A percentile compares a stretch with the other conserved stretches of the same genome.
Evolutionary conservation across 1,140 invertebrate species (phyloP).

Genomic region (Drosophila murphyi): DNA sequence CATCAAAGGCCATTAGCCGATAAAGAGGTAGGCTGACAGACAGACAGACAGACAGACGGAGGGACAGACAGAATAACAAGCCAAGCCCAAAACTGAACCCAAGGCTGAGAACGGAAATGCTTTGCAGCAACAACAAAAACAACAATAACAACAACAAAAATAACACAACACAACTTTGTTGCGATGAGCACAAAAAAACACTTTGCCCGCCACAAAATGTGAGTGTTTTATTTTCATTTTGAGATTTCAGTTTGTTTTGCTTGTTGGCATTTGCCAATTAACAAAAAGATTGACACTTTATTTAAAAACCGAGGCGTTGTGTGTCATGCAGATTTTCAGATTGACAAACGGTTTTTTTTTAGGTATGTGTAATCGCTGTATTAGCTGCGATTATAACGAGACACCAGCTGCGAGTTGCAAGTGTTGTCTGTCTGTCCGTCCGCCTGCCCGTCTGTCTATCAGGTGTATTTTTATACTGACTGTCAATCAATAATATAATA

Average conservation of each 20-base stretch:
- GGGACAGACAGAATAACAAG: slow-evolving; percentile 32
- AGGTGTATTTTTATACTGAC: slow-evolving; percentile 31
- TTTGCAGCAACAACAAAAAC: slow-evolving; percentile 35
- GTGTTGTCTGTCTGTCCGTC: not conserved
- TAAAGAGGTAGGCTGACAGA: slow-evolving; percentile 36
- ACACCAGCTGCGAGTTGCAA: slow-evolving; percentile 23
- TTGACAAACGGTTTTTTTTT: slow-evolving; percentile 39
- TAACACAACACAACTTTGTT: not conserved
- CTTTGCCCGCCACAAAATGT: slow-evolving; percentile 18
- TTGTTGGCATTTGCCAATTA: slow-evolving; percentile 72
- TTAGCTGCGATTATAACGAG: slow-evolving; percentile 69
- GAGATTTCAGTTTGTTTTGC: slow-evolving; percentile 19
- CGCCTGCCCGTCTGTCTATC: not conserved
- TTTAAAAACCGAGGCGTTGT: slow-evolving; percentile 61
- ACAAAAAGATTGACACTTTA: slow-evolving; percentile 81
- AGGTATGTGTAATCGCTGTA: slow-evolving; percentile 65
- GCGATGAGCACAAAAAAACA: slow-evolving; percentile 26
- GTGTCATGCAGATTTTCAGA: slow-evolving; percentile 44
- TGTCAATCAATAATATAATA: slow-evolving; percentile 51
- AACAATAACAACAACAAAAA: slow-evolving; percentile 13
- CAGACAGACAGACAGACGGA: slow-evolving; percentile 1
- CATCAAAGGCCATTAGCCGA: slow-evolving; percentile 81
- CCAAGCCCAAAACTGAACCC: slow-evolving; percentile 54
- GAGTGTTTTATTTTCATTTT: slow-evolving; percentile 5
- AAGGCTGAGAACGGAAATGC: slow-evolving; percentile 78